These are phyloP conservation scores for Ectropis grisescens DNA, from an alignment of 1,140 invertebrate species.

Conservation along the genomic window DNA sequence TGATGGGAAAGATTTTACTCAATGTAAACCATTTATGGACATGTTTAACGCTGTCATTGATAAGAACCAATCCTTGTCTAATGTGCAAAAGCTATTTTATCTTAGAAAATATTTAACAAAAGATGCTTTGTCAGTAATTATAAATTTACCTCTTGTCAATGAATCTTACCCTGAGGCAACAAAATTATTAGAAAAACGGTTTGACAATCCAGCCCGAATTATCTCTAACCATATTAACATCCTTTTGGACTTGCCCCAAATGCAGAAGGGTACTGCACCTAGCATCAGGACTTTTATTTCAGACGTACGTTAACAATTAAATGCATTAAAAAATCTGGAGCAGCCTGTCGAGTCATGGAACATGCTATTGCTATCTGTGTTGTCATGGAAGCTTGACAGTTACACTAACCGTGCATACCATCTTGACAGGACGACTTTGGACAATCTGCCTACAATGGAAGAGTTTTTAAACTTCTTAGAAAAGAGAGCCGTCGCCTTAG, in stretches of 20 bases:
- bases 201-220: conserved; percentile 3
- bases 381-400: conserved; percentile 8
- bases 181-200: conserved; percentile 3
- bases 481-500: too few species aligned
- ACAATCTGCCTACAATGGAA: too few species aligned
- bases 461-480: too few species aligned
- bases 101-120: background rate
- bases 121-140: conserved; percentile 3
- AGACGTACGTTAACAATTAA: conserved; percentile 1
- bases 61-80: conserved; percentile 1
- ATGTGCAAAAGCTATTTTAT: conserved; percentile 7
- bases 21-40: conserved; percentile 9
- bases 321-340: conserved; percentile 13
- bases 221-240: conserved; percentile 3
- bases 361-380: conserved; percentile 10
- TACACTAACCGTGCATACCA: conserved; percentile 12
- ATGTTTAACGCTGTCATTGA: conserved; percentile 5
- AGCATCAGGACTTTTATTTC: background rate
- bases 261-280: conserved; percentile 3
- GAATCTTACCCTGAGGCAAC: conserved; percentile 4
- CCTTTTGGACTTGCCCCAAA: conserved; percentile 2
- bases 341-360: conserved; percentile 15
- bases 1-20: too few species aligned
- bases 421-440: too few species aligned
- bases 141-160: conserved; percentile 3